Evolutionary conservation across 2,113 vertebrate genomes (phyloP), one percentile per base, ranked within the genome.

Genomic region (Eptesicus fuscus): DNA sequence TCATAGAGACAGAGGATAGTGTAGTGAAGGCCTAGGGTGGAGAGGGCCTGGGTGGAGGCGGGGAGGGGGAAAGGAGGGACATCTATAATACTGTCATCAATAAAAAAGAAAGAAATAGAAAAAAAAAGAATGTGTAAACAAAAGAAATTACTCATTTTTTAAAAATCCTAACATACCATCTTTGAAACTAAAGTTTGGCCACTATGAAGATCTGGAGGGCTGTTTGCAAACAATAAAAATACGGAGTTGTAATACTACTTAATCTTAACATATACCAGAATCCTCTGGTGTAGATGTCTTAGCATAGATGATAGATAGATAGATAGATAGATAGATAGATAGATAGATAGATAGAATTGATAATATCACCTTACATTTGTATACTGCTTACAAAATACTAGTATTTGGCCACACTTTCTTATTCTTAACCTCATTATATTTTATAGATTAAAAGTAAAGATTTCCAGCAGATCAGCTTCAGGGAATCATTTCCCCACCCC

Each of bases 91-190:
- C 32, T 67, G 63, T n/a, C 14, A n/a, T 17, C 32, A n/a, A 67
- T n/a, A n/a, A 67, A n/a, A n/a, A n/a, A 67, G 14, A n/a, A n/a
- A n/a, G 63, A 32, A 65, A 65, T 16, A 65, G 30, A 95, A 98
- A 97, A 97, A 97, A 83, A 96, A 96, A 93, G 79, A 90, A 96
- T n/a, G 44, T 32, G 44, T 88, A 78, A 83, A 49, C 20, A 59
- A 65, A 92, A 97, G 40, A 95, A 53, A 88, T 70, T 51, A 71
- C 16, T 92, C 13, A 78, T 20, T 93, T n/a, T 37, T 76, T 18
- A 70, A 77, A 70, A 94, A 35, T 69, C 77, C 77, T 91, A 93
- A n/a, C 80, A 78, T 42, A 82, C 32, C 53, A 77, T 67, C 61
- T 20, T 53, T 96, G 88, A 95, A 94, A 42, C 22, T 30, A 16